Evolutionary conservation across 92 coral and sea anemone genomes (phyloP), one percentile per base, ranked within the genome.

Genomic region (Meandrina meandrites): DNA sequence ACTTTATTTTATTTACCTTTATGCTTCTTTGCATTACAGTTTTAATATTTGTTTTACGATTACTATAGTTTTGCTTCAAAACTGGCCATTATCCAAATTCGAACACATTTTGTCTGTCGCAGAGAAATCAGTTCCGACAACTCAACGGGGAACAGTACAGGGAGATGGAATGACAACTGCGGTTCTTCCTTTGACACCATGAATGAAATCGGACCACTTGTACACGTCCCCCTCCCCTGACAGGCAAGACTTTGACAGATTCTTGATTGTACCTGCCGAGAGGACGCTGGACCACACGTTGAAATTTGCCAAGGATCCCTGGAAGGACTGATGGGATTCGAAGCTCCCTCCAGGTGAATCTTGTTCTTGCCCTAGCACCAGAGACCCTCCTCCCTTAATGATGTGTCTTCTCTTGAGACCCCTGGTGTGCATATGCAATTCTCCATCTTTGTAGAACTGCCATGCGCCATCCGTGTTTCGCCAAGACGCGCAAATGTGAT

Each of bases 401-500:
- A 81, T 79, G 86, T 89, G 92, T 80, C 93, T 91, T 48, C 71
- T 82, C 86, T 86, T 91, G 79, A 91, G 89, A 36, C 90, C 89
- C 83, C 81, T 75, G 32, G 82, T 24, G 54, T 89, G 81, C 66
- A 15, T 18, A 11, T 78, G 66, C 27, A 51, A 19, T 3, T 16
- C 67, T 30, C 98, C 96, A 67, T 95, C 96, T 62, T 91, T 89
- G 90, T 88, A 95, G 75, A 91, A 95, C 68, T 86, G 90, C 95
- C 95, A 93, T 31, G 81, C 90, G 10, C 96, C 98, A 48, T 89
- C 82, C 28, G 83, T 85, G 76, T 86, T 87, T 64, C 79, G 86
- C 98, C 98, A 93, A 47, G 98, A 90, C 85, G 93, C 88, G 22
- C 95, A 86, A 81, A 95, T 94, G 86, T 93, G 96, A 84, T 95